phyloP scores from a whole-genome alignment of 2,113 vertebrate genomes.

The Strix uralensis region DNA sequence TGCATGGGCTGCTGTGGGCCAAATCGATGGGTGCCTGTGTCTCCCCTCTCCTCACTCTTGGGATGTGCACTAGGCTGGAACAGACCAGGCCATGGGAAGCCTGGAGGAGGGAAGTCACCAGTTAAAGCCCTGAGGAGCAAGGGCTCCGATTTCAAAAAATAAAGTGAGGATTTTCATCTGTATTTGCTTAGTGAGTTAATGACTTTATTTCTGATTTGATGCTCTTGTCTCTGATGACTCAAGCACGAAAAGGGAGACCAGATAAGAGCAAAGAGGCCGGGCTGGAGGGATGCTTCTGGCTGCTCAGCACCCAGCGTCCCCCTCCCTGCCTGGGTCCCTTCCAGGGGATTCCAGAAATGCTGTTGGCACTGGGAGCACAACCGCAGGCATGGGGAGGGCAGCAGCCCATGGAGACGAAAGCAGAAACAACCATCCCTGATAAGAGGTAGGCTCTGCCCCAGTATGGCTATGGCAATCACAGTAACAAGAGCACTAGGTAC shows the following conservation, averaged over 20 bases:
- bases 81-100: accelerated
- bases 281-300: not conserved
- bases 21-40: accelerated
- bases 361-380: not conserved
- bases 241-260: not conserved
- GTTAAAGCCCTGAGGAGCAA: not conserved
- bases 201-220: conserved; percentile 32
- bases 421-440: conserved; percentile 36
- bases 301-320: not conserved
- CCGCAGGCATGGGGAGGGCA: not conserved
- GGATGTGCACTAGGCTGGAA: not conserved
- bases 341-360: conserved; percentile 53
- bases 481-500: conserved; percentile 15
- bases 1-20: accelerated
- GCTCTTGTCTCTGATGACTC: conserved; percentile 1
- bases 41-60: accelerated
- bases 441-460: conserved; percentile 20
- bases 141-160: not conserved
- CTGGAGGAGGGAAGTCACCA: not conserved
- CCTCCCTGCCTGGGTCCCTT: not conserved
- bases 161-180: not conserved
- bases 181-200: not conserved
- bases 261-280: conserved; percentile 18
- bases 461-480: conserved; percentile 59
- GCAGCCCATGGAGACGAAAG: conserved; percentile 6